phyloP scores from a whole-genome alignment of 1,140 invertebrate genomes.

The Manduca sexta region DNA sequence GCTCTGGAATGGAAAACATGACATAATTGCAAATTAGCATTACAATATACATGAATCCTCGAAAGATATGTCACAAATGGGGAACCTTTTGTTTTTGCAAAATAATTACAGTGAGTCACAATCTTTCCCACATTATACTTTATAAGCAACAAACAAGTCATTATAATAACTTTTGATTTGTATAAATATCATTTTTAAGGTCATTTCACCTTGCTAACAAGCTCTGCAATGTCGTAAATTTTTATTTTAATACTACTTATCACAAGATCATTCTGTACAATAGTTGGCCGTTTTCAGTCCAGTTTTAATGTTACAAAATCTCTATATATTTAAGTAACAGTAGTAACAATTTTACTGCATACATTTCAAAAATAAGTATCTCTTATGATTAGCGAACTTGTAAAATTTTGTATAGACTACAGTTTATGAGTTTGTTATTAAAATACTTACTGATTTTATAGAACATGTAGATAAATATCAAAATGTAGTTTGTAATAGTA shows the following conservation, averaged over 20 bases:
- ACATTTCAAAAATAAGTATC: constrained; percentile 1
- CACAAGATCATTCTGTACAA: constrained; percentile 20
- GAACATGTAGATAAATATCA: constrained; percentile 34
- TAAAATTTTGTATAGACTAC: constrained; percentile 1
- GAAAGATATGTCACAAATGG: too few relatives aligned
- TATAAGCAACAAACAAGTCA: constrained; percentile 10
- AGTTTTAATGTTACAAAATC: constrained; percentile 9
- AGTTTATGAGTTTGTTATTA: background rate
- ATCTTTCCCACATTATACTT: background rate
- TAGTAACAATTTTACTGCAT: background rate
- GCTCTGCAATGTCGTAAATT: constrained; percentile 24
- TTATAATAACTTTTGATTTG: constrained; percentile 6
- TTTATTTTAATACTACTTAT: constrained; percentile 25
- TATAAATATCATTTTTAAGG: constrained; percentile 29
- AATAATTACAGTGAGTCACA: background rate
- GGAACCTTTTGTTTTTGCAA: too few relatives aligned
- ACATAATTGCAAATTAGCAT: too few relatives aligned
- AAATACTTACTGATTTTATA: constrained; percentile 8
- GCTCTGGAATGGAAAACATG: too few relatives aligned
- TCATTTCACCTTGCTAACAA: constrained; percentile 21
- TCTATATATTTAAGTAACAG: background rate
- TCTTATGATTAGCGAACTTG: background rate
- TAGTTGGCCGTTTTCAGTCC: constrained; percentile 20
- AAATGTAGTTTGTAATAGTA: constrained; percentile 24
- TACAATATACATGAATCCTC: too few relatives aligned